Evolutionary conservation across 2,797 vertebrate genomes (phyloP).

Genomic region (Parotocinclus haroldoi): DNA sequence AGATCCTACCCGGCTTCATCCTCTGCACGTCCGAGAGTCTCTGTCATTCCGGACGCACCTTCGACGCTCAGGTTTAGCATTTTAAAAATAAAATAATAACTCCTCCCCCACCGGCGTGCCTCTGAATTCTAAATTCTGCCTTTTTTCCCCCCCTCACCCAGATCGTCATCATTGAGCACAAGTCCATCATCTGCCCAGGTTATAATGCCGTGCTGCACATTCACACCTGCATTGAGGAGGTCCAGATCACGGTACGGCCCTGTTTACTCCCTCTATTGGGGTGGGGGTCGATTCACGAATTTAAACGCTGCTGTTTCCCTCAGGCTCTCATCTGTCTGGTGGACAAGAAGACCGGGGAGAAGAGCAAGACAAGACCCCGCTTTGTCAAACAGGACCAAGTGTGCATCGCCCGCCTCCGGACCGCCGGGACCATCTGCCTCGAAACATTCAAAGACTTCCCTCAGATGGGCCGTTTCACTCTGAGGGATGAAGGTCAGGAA

Average conservation of each 20-base stretch:
- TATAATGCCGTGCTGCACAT: constrained; percentile 97
- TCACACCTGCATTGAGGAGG: constrained; percentile 97
- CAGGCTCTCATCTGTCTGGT: constrained; percentile 98
- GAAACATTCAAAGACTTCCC: constrained; percentile 99
- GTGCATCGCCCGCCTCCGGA: constrained; percentile 92
- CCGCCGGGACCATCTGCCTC: constrained; percentile 96
- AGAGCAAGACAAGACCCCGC: constrained; percentile 92
- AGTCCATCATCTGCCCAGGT: constrained; percentile 97
- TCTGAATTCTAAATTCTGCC: not conserved
- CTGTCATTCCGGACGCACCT: constrained; percentile 94
- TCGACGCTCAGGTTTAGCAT: constrained; percentile 87
- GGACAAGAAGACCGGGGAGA: constrained; percentile 96
- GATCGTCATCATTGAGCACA: constrained; percentile 98
- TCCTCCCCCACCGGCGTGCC: too few species aligned
- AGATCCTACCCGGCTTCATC: constrained; percentile 95
- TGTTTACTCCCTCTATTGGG: not conserved
- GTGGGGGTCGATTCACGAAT: not conserved
- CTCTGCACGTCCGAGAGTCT: constrained; percentile 92
- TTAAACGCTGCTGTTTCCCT: not conserved
- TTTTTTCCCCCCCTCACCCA: constrained; percentile 53
- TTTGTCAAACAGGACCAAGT: constrained; percentile 99
- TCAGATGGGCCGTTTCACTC: constrained; percentile 97
- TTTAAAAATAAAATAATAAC: too few species aligned
- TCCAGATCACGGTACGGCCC: constrained; percentile 84
- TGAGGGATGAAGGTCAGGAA: constrained; percentile 89